phyloP scores from a whole-genome alignment of 2,888 invertebrate species.

The Pheosia gnoma region DNA sequence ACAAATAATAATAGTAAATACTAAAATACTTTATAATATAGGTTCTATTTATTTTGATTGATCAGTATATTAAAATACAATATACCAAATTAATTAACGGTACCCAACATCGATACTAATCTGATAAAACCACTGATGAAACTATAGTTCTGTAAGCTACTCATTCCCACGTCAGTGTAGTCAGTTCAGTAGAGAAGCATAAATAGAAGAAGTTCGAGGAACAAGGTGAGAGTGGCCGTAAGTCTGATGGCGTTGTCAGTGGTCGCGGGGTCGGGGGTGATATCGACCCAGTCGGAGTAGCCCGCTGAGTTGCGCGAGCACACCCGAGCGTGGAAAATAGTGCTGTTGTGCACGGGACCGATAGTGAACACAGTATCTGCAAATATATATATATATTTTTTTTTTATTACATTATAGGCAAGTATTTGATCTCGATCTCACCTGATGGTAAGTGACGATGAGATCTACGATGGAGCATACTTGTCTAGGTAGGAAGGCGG shows the following conservation, averaged over 20 bases:
- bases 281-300: constrained; percentile 65
- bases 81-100: too few species aligned
- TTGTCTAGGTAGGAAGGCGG: too few species aligned
- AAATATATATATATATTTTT: too few species aligned
- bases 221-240: constrained; percentile 28
- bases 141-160: too few species aligned
- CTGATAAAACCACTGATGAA: too few species aligned
- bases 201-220: constrained; percentile 42
- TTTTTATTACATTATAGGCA: too few species aligned
- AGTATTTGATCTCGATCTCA: too few species aligned
- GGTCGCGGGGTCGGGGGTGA: constrained; percentile 44
- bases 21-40: neutral
- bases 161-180: constrained; percentile 37
- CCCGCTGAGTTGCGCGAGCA: constrained; percentile 70
- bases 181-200: constrained; percentile 35
- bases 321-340: constrained; percentile 64
- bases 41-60: too few species aligned
- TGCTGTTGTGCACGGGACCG: constrained; percentile 59
- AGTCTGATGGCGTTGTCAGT: constrained; percentile 40
- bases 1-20: neutral
- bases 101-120: too few species aligned
- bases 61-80: too few species aligned
- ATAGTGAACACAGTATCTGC: constrained; percentile 64
- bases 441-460: too few species aligned
- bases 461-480: too few species aligned